phyloP scores from a whole-genome alignment of 1,140 invertebrate species.

The Neuroterus valhalla region DNA sequence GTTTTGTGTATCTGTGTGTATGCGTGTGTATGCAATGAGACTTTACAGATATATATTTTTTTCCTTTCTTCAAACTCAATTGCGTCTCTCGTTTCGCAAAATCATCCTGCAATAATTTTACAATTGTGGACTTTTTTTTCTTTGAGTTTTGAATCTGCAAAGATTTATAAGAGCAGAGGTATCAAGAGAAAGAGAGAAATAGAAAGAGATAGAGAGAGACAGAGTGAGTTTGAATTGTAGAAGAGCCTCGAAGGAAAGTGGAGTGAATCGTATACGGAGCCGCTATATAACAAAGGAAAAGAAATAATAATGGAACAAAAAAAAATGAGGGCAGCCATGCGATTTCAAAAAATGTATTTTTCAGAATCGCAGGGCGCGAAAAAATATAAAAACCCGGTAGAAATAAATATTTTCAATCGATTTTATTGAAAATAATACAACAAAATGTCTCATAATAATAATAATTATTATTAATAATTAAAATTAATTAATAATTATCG shows the following conservation, averaged over 20 bases:
- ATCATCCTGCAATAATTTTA: too few species aligned
- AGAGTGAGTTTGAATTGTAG: slow-evolving; percentile 46
- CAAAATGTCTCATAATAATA: slow-evolving; percentile 70
- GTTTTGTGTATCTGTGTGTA: slow-evolving; percentile 67
- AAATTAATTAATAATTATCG: slow-evolving; percentile 74
- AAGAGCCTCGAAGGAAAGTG: slow-evolving; percentile 40
- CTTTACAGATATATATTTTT: slow-evolving; percentile 62
- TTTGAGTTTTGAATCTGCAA: slow-evolving; percentile 49
- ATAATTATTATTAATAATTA: slow-evolving; percentile 69
- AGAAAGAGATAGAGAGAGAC: slow-evolving; percentile 53
- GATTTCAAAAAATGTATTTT: slow-evolving; percentile 9
- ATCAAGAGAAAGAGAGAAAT: slow-evolving; percentile 45
- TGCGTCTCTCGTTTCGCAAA: slow-evolving; percentile 47
- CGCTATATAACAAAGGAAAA: slow-evolving; percentile 45
- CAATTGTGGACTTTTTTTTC: slow-evolving; percentile 39
- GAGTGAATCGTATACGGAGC: slow-evolving; percentile 59
- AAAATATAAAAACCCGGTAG: slow-evolving; percentile 27
- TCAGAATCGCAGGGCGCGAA: not conserved
- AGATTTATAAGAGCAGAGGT: slow-evolving; percentile 48
- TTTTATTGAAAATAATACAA: slow-evolving; percentile 77
- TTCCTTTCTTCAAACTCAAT: slow-evolving; percentile 33
- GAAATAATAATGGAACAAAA: slow-evolving; percentile 35
- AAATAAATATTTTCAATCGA: slow-evolving; percentile 70
- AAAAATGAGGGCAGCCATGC: slow-evolving; percentile 33
- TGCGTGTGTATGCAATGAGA: slow-evolving; percentile 61